A percentile compares a stretch with the other conserved stretches of the same genome.
These are phyloP conservation scores for Brotula barbata DNA, from an alignment of 2,797 vertebrate species.

Conservation along the genomic window DNA sequence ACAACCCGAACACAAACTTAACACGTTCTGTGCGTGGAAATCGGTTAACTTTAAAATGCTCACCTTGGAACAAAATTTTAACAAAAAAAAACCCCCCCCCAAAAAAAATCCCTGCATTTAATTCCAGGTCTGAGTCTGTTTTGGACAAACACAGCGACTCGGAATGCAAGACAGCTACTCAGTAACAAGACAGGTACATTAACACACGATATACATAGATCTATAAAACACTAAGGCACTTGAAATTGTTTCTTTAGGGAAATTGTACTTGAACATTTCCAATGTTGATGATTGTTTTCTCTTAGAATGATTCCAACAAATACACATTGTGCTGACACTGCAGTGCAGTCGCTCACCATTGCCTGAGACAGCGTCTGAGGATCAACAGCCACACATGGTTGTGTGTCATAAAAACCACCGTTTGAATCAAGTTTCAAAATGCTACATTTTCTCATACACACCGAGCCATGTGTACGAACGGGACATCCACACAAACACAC, in stretches of 20 bases:
- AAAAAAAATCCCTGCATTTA: conserved; percentile 45
- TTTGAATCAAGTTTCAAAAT: conserved; percentile 67
- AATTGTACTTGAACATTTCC: conserved; percentile 49
- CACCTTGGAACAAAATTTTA: background rate
- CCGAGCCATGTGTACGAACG: background rate
- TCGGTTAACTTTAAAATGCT: conserved; percentile 16
- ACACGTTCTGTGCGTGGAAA: conserved; percentile 17
- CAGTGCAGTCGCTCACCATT: conserved; percentile 44
- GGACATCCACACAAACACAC: conserved; percentile 11
- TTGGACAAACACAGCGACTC: conserved; percentile 50
- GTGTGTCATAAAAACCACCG: conserved; percentile 39
- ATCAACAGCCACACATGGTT: conserved; percentile 24
- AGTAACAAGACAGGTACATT: conserved; percentile 64
- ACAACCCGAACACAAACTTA: conserved; percentile 14
- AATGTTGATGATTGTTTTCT: conserved; percentile 59
- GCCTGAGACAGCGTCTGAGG: conserved; percentile 62
- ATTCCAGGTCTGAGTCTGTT: conserved; percentile 47
- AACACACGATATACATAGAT: conserved; percentile 61
- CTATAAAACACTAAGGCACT: conserved; percentile 80
- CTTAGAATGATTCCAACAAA: conserved; percentile 29
- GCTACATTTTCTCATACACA: conserved; percentile 63
- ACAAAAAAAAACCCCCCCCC: background rate
- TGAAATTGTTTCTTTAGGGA: conserved; percentile 46
- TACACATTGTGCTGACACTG: conserved; percentile 30
- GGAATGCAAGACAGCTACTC: conserved; percentile 58